Evolutionary conservation across 2,888 invertebrate species (phyloP), one percentile per base, ranked within the genome.

Genomic region (Chrysomela aeneicollis): DNA sequence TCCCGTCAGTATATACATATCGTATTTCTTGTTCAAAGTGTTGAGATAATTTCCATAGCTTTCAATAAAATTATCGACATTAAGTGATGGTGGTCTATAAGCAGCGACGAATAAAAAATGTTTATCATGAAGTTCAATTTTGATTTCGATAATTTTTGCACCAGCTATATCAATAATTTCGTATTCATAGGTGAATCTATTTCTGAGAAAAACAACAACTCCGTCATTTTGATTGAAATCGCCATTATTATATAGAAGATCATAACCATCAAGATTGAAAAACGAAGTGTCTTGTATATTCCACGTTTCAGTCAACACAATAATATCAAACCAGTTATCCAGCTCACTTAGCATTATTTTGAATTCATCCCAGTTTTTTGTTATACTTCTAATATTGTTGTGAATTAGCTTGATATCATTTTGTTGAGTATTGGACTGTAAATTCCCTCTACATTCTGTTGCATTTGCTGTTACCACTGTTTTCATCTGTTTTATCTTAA

Each of bases 341-440:
- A 22, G 19, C 5, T 26, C 15, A 6, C 6, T 15, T 26, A 51
- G 15, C 4, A 21, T 4, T 21, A 51, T 22, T 51, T 51, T 4
- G 6, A 51, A 12, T 26, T 51, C 22, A 51, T 51, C 19, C 6
- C 6, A 22, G 19, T 21, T 51, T 51, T 51, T 51, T 21, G 22
- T 9, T 21, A 51, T 51, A 51, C 26, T 51, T 15, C 51, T 51
- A 15, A 51, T 21, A 51, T 51, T 51, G 8, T 22, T 9, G 10
- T 51, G 51, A 12, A 51, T 15, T 51, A 51, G 5, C 5, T 22
- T 6, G 26, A 26, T 5, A 6, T 26, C 26, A 26, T 6, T 5
- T n/a, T n/a, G n/a, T n/a, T n/a, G n/a, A n/a, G n/a, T 26, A 6
- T 26, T 26, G 6, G 6, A 26, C 6, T 26, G 26, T 26, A 5